Conservation (phyloP, 1,140 invertebrate species). For the Coenobita brevimanus region DNA sequence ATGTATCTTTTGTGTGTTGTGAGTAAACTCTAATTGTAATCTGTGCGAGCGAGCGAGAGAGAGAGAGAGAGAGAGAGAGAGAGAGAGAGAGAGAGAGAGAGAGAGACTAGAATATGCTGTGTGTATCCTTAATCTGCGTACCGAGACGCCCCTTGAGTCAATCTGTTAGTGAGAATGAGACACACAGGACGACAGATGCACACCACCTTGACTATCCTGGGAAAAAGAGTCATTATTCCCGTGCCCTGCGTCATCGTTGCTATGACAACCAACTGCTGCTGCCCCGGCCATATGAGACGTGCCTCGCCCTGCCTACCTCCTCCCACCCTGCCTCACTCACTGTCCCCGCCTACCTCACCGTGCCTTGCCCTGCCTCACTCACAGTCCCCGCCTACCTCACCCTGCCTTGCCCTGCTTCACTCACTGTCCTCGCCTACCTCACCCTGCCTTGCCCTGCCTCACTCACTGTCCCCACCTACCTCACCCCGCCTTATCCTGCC, state of each 20-base stretch:
- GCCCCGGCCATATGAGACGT: constrained; percentile 22
- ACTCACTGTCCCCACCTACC: too few species aligned
- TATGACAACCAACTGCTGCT: constrained; percentile 15
- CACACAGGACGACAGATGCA: too few species aligned
- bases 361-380: not conserved
- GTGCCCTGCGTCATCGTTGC: constrained; percentile 40
- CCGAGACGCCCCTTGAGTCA: too few species aligned
- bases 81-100: constrained; percentile 1
- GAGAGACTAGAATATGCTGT: too few species aligned
- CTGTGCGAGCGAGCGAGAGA: not conserved
- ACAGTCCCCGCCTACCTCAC: not conserved
- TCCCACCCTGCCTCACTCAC: not conserved
- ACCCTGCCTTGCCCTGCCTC: not conserved
- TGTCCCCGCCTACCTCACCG: too few species aligned
- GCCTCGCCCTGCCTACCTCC: not conserved
- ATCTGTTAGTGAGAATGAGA: too few species aligned
- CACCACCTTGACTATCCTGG: too few species aligned
- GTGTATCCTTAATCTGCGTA: too few species aligned
- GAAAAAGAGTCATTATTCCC: constrained; percentile 21
- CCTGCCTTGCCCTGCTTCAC: not conserved
- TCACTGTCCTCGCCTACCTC: not conserved
- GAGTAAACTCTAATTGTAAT: too few species aligned
- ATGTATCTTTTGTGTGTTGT: too few species aligned
- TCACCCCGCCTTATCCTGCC: too few species aligned
- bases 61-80: not conserved